phyloP scores from a whole-genome alignment of 1,140 invertebrate genomes.

The Drosophila trapezifrons region DNA sequence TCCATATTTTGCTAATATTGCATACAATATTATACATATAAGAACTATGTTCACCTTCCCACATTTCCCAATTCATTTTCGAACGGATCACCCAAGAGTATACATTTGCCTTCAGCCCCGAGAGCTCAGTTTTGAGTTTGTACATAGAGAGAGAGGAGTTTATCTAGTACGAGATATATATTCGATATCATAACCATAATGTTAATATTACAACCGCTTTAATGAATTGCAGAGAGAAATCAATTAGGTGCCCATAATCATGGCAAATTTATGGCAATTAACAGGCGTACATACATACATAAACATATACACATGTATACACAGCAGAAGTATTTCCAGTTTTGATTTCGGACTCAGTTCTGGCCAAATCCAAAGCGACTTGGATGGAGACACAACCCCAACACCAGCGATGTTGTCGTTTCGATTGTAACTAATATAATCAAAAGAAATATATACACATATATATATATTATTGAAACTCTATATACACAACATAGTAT shows the following conservation, averaged over 20 bases:
- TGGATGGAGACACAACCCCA: conserved; percentile 6
- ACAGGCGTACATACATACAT: conserved; percentile 46
- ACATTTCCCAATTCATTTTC: conserved; percentile 3
- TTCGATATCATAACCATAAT: conserved; percentile 55
- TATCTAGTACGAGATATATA: conserved; percentile 46
- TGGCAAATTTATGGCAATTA: conserved; percentile 46
- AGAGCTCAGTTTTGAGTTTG: conserved; percentile 38
- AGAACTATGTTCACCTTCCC: conserved; percentile 17
- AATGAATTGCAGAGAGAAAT: conserved; percentile 62
- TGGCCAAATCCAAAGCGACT: conserved; percentile 18
- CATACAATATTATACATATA: conserved; percentile 23
- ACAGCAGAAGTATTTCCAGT: conserved; percentile 42
- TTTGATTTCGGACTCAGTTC: conserved; percentile 55
- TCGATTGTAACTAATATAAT: conserved; percentile 71
- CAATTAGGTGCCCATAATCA: conserved; percentile 39
- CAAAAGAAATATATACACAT: conserved; percentile 63
- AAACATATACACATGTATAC: conserved; percentile 34
- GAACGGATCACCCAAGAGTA: conserved; percentile 1
- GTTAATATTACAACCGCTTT: conserved; percentile 68
- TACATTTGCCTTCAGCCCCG: conserved; percentile 27
- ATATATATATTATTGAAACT: conserved; percentile 51
- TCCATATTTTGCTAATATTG: conserved; percentile 67
- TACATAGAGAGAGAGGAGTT: conserved; percentile 50
- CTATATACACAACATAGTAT: conserved; percentile 63
- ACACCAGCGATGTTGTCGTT: conserved; percentile 41